Evolutionary conservation across 2,797 vertebrate genomes (phyloP), one percentile per base, ranked within the genome.

Genomic region (Pyrocephalus nanus): DNA sequence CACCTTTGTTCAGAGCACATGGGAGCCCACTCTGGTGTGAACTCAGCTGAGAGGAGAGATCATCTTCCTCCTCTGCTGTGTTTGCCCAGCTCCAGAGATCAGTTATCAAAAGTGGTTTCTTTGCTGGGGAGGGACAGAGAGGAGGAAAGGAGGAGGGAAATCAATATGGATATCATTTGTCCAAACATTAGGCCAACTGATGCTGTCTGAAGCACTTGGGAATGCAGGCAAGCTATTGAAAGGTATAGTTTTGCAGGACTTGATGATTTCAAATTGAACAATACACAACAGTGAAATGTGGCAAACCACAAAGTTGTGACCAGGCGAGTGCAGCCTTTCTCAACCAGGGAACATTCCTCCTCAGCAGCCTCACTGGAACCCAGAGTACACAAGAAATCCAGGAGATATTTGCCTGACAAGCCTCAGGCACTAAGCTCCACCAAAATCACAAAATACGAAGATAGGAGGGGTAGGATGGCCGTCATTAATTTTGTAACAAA

Each of bases 391-490:
- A 25, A 43, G n/a, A 91, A 84, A 64, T 11, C 11, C 27, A 20
- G 17, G 40, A 71, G 38, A 23, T 12, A 48, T 57, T 73, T 85
- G 8, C 67, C 53, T 70, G 64, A 15, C 11, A 43, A 84, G 55
- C 51, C 32, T 22, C 27, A 69, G 19, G 54, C 69, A n/a, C 61
- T 53, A 40, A 88, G 36, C 54, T 78, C 47, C 58, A n/a, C 14
- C 12, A 51, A 57, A 58, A 12, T 7, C 30, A 18, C 16, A 22
- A 61, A 77, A 57, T 11, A 75, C 30, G 23, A 55, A 72, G n/a
- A 5, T 14, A 11, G 81, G 27, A 19, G 22, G 12, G 0, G 1
- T 3, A 2, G 61, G 38, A 43, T 4, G 3, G 15, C 12, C 26
- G 0, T 36, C 22, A 16, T 27, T 60, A 10, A 7, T 92, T 74